Evolutionary conservation across 2,797 vertebrate genomes (phyloP).

Genomic region (Sphenopsis melanotis): DNA sequence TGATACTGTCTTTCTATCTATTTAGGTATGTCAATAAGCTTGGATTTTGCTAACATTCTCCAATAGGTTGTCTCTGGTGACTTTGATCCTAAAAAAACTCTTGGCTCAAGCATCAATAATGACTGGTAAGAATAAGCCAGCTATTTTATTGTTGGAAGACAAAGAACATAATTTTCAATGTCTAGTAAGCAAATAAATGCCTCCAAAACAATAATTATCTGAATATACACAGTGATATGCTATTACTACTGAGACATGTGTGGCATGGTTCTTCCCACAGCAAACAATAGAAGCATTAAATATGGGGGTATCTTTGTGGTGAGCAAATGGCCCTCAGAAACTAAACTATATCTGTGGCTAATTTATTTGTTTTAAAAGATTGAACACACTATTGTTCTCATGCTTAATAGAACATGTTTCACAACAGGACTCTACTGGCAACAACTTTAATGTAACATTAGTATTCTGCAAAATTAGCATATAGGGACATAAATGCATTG

Average conservation of each 20-base stretch:
- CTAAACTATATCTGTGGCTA: neutral
- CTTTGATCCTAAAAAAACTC: neutral
- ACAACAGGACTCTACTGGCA: neutral
- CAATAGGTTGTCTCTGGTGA: neutral
- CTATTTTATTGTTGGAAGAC: neutral
- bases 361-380: neutral
- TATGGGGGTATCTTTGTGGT: neutral
- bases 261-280: neutral
- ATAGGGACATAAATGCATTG: neutral
- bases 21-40: neutral
- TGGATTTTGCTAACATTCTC: neutral
- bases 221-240: neutral
- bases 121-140: neutral
- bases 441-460: neutral
- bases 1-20: neutral
- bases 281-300: neutral
- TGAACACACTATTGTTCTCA: neutral
- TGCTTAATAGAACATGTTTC: neutral
- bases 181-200: neutral
- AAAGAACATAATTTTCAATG: neutral
- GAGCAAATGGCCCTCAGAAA: neutral
- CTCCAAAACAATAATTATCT: neutral
- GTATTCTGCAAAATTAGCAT: neutral
- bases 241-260: neutral
- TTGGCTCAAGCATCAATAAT: neutral